Base-by-base conservation (phyloP, 1,140 invertebrate species). In the Phthorimaea operculella region DNA sequence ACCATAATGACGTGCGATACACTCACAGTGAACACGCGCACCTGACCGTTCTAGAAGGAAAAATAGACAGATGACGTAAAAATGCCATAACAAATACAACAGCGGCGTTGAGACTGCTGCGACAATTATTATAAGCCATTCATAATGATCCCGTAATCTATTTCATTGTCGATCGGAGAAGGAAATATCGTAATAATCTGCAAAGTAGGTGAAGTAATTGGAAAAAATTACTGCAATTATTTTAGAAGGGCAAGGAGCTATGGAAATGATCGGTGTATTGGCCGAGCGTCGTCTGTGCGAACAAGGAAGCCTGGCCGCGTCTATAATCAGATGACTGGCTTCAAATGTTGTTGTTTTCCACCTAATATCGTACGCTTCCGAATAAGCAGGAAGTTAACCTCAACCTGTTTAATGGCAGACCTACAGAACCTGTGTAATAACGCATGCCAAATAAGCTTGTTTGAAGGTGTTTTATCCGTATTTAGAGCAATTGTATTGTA, bases 151-250 rank as follows among this genome's bases (percentile, higher is more conserved):
- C 44, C 15, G 15, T 28, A 28, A 28, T 28, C 44, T 47, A 47
- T 47, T 47, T 47, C 44, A 47, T 47, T 47, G 44, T 47, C 44
- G 16, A 47, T 17, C 14, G 14, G 10, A 15, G 14, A 16, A n/a
- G 44, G 44, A 47, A 47, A 47, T 47, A 47, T 47, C 44, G n/a
- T 47, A 17, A 47, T 47, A 47, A 16, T 47, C 44, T 47, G 15
- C 16, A 47, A 17, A 15, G 44, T 16, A 15, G 16, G 15, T 17
- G 44, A 15, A 10, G 44, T 47, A 47, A 47, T 47, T 47, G 16
- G 8, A 47, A 47, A 28, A 47, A 47, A 47, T 47, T 47, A 17
- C 44, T 3, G 11, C 44, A 15, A 47, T 47, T 47, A 47, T 17
- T 42, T 47, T 33, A 28, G 11, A 54, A 45, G 52, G 16, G 39